phyloP scores from a whole-genome alignment of 2,113 vertebrate genomes.

The Ceratotherium simum region DNA sequence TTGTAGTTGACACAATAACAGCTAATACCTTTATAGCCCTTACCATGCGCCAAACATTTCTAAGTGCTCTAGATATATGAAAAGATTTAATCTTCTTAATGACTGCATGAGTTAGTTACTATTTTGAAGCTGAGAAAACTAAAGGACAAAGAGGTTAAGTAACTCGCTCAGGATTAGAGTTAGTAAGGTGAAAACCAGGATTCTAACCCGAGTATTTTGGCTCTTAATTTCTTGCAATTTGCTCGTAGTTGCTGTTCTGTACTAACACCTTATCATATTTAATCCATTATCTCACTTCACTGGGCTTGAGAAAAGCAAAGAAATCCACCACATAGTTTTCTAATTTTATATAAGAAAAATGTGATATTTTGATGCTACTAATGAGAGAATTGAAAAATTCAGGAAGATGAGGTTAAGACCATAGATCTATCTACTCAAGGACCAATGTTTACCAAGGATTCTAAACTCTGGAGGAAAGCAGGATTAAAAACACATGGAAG shows the following conservation, averaged over 20 bases:
- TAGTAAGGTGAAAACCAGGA: not conserved
- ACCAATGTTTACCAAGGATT: not conserved
- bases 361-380: not conserved
- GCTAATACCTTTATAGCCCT: not conserved
- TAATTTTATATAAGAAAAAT: not conserved
- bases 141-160: not conserved
- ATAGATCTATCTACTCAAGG: not conserved
- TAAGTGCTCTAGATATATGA: not conserved
- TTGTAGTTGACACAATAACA: not conserved
- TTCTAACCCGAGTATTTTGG: not conserved
- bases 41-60: not conserved
- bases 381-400: not conserved
- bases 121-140: not conserved
- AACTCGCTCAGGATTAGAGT: not conserved
- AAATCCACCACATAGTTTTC: not conserved
- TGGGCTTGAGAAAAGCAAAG: not conserved
- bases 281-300: not conserved
- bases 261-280: not conserved
- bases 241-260: not conserved
- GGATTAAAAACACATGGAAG: not conserved
- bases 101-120: not conserved
- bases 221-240: not conserved
- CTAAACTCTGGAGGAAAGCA: not conserved
- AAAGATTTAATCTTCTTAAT: not conserved
- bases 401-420: not conserved